Conservation (phyloP, 2,113 vertebrate genomes). For the Carassius gibelio region DNA sequence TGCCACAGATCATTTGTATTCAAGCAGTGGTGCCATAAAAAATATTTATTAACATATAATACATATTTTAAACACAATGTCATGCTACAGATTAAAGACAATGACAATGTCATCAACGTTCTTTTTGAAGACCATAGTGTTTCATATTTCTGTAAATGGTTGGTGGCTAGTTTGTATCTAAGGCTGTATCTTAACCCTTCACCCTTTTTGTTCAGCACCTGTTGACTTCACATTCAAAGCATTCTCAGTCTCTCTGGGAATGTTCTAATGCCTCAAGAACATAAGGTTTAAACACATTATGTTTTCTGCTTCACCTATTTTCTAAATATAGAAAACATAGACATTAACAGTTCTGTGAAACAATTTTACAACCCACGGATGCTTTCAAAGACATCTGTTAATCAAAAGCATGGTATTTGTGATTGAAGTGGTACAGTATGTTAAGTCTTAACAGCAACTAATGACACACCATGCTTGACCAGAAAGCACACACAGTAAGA, state of each 20-base stretch:
- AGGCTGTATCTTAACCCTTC: constrained; percentile 13
- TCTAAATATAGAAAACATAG: background rate
- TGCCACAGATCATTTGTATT: background rate
- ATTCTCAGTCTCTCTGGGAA: constrained; percentile 29
- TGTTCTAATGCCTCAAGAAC: background rate
- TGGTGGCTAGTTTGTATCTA: background rate
- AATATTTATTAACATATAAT: too few species aligned
- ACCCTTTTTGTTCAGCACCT: constrained; percentile 57
- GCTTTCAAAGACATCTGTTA: background rate
- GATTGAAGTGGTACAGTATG: background rate
- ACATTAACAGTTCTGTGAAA: background rate
- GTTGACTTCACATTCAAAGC: constrained; percentile 61
- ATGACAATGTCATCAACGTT: background rate
- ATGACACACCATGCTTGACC: constrained; percentile 69
- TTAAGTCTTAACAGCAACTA: constrained; percentile 35
- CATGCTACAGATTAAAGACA: background rate
- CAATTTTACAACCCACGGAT: background rate
- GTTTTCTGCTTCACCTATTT: too few species aligned
- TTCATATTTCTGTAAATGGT: constrained; percentile 6
- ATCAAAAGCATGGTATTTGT: background rate
- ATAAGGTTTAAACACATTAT: background rate
- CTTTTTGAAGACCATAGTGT: background rate
- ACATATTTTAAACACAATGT: background rate
- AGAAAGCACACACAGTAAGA: constrained; percentile 57
- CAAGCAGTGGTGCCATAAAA: background rate